These are phyloP conservation scores for Trogon melanurus DNA, from an alignment of 2,113 vertebrate genomes.

Conservation along the genomic window DNA sequence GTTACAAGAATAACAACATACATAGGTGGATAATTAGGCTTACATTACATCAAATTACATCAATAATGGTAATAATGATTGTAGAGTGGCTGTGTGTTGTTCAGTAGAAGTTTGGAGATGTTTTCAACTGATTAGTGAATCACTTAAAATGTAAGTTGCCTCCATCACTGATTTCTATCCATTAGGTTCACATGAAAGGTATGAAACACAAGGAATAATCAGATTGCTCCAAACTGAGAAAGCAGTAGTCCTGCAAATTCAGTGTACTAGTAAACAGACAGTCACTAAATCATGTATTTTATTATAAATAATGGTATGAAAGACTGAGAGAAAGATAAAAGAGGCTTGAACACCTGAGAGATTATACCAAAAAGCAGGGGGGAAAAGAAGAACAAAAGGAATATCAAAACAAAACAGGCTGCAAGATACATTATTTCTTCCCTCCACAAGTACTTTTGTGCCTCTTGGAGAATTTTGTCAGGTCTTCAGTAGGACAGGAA, in stretches of 20 bases:
- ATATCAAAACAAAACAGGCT: neutral
- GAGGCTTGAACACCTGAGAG: neutral
- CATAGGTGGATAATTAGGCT: constrained; percentile 65
- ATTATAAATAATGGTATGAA: neutral
- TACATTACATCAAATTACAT: constrained; percentile 10
- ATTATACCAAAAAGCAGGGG: neutral
- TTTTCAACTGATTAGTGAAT: constrained; percentile 45
- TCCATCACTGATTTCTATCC: constrained; percentile 10
- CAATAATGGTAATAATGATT: constrained; percentile 8
- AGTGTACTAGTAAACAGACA: neutral
- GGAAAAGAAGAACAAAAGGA: neutral
- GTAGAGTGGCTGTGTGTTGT: neutral
- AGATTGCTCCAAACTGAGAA: neutral
- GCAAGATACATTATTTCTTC: neutral
- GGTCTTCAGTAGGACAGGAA: neutral
- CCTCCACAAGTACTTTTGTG: neutral
- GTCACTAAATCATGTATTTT: neutral
- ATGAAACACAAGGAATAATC: constrained; percentile 24
- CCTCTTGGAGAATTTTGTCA: neutral
- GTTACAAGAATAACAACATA: constrained; percentile 53
- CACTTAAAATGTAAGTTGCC: constrained; percentile 25
- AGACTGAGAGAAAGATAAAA: neutral
- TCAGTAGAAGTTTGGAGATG: constrained; percentile 34
- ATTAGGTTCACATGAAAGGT: constrained; percentile 32
- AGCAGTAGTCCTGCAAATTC: constrained; percentile 1